These are phyloP conservation scores for Cotesia glomerata DNA, from an alignment of 1,140 invertebrate species.

Conservation along the genomic window DNA sequence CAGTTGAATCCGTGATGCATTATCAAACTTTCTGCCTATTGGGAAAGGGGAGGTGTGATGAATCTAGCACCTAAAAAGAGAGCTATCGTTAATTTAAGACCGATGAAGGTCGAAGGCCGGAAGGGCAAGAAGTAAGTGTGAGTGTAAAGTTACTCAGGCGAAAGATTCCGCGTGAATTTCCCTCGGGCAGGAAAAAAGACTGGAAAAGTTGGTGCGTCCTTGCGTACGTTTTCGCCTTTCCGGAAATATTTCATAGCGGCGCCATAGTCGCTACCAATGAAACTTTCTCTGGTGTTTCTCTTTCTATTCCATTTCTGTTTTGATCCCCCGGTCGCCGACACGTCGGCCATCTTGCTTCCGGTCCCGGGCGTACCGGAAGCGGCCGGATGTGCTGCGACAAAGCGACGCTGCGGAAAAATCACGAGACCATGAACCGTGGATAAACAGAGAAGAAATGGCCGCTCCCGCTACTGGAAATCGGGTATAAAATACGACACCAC, in stretches of 20 bases:
- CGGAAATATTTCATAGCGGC: slow-evolving; percentile 60
- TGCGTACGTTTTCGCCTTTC: slow-evolving; percentile 48
- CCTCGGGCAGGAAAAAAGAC: slow-evolving; percentile 17
- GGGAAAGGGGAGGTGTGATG: no score
- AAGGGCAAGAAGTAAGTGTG: slow-evolving; percentile 19
- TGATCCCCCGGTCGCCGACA: slow-evolving; percentile 32
- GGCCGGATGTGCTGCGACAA: slow-evolving; percentile 58
- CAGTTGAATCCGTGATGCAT: slow-evolving; percentile 4
- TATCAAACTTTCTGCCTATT: no score
- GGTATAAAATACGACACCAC: slow-evolving; percentile 9
- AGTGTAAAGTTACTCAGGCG: slow-evolving; percentile 8
- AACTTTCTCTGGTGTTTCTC: neutral
- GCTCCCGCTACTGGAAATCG: slow-evolving; percentile 1
- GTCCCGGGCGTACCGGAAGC: slow-evolving; percentile 52
- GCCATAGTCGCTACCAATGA: slow-evolving; percentile 17
- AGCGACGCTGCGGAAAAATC: slow-evolving; percentile 59
- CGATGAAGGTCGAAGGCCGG: neutral
- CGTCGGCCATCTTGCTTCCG: slow-evolving; percentile 60
- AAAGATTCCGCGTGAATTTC: slow-evolving; percentile 29
- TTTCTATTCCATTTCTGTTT: slow-evolving; percentile 4
- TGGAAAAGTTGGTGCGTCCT: slow-evolving; percentile 19
- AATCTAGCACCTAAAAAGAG: no score
- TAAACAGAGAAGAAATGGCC: slow-evolving; percentile 47
- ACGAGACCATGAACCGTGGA: slow-evolving; percentile 55
- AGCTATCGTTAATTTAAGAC: no score